A percentile compares a stretch with the other conserved stretches of the same genome.
Conservation (phyloP, 2,113 vertebrate genomes). For the Microtus montanus region DNA sequence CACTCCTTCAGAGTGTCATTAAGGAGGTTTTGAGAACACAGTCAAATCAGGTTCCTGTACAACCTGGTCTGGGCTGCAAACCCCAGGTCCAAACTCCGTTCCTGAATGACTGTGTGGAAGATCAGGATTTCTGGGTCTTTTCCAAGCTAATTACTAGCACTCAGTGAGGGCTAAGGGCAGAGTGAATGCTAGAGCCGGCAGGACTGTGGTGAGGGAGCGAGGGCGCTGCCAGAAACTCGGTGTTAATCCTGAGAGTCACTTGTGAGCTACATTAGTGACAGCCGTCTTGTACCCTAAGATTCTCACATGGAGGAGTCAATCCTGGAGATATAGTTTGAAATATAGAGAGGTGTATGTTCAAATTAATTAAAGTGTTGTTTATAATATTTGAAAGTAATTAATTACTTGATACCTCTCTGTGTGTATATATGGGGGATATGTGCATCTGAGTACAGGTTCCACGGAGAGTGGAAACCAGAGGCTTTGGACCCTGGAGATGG, state of each 20-base stretch:
- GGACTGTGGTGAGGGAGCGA: neutral
- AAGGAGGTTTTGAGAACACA: neutral
- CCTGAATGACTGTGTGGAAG: accelerated
- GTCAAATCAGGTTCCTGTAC: neutral
- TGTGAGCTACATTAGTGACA: accelerated
- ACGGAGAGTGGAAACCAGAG: neutral
- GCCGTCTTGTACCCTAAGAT: neutral
- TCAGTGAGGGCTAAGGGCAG: neutral
- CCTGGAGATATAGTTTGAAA: neutral
- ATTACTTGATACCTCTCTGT: neutral
- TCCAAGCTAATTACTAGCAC: neutral
- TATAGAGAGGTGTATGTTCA: neutral
- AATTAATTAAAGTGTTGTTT: neutral
- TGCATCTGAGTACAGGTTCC: neutral
- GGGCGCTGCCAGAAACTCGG: accelerated
- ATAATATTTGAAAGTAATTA: neutral
- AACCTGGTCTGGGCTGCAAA: neutral
- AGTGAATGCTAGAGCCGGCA: accelerated
- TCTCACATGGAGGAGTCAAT: neutral
- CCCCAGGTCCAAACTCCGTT: neutral
- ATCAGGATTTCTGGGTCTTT: neutral
- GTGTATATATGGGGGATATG: neutral
- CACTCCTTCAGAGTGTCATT: neutral
- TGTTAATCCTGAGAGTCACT: neutral
- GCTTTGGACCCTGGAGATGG: neutral